phyloP scores from a whole-genome alignment of 2,888 invertebrate genomes.

The Geotrupes spiniger region DNA sequence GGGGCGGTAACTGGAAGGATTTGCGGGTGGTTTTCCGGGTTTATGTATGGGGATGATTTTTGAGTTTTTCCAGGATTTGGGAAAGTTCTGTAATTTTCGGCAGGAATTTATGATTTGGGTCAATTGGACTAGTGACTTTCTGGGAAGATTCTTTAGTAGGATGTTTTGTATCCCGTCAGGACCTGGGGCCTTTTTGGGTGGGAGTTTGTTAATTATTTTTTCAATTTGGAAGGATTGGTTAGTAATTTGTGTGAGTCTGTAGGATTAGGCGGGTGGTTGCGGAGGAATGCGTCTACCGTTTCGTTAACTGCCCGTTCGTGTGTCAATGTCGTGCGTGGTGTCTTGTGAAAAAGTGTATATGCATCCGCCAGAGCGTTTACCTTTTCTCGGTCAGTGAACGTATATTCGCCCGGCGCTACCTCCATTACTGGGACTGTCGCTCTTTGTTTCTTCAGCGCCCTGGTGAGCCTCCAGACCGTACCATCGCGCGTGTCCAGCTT shows the following conservation, averaged over 20 bases:
- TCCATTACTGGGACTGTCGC: no score
- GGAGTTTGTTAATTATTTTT: background rate
- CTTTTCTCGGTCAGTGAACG: no score
- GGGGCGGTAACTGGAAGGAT: conserved; percentile 24
- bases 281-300: background rate
- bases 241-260: background rate
- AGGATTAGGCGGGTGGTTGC: background rate
- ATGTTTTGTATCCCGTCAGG: no score
- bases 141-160: background rate
- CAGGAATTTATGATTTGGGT: no score
- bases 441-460: no score
- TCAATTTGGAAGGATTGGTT: background rate
- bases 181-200: background rate
- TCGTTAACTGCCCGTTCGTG: background rate
- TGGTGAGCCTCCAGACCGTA: no score
- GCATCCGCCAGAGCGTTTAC: no score
- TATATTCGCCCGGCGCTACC: no score
- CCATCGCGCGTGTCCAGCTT: no score
- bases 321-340: background rate
- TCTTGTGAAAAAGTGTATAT: no score
- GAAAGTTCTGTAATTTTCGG: background rate
- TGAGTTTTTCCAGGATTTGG: background rate
- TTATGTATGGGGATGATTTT: background rate
- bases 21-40: background rate
- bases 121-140: background rate